Evolutionary conservation across 2,113 vertebrate genomes (phyloP).

Genomic region (Uropsilus gracilis): DNA sequence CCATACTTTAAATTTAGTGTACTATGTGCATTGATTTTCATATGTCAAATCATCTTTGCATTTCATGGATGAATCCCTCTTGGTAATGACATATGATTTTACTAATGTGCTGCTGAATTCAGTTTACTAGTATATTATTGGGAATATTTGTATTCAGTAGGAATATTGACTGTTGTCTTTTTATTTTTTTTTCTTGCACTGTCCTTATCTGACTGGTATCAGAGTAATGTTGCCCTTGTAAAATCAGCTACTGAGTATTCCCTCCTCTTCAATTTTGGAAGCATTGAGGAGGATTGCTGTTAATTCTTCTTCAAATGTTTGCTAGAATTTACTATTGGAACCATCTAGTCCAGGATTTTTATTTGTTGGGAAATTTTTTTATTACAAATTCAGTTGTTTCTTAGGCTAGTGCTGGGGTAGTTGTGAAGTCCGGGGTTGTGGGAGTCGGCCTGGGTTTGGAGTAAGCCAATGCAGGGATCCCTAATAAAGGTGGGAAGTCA

Average conservation of each 20-base stretch:
- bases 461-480: too few species aligned
- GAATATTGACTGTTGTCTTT: too few species aligned
- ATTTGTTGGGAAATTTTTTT: neutral
- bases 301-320: neutral
- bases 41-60: too few species aligned
- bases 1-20: neutral
- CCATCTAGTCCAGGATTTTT: neutral
- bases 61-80: too few species aligned
- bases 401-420: neutral
- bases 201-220: too few species aligned
- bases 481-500: neutral
- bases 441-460: neutral
- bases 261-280: neutral
- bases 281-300: neutral
- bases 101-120: too few species aligned
- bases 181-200: too few species aligned
- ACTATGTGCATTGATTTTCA: too few species aligned
- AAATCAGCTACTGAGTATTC: neutral
- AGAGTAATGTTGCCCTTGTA: too few species aligned
- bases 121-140: too few species aligned
- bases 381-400: neutral
- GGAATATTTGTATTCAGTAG: too few species aligned
- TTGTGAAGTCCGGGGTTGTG: neutral
- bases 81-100: too few species aligned
- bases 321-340: neutral